Conservation (phyloP, 1,140 invertebrate genomes). For the Glomeris maerens region DNA sequence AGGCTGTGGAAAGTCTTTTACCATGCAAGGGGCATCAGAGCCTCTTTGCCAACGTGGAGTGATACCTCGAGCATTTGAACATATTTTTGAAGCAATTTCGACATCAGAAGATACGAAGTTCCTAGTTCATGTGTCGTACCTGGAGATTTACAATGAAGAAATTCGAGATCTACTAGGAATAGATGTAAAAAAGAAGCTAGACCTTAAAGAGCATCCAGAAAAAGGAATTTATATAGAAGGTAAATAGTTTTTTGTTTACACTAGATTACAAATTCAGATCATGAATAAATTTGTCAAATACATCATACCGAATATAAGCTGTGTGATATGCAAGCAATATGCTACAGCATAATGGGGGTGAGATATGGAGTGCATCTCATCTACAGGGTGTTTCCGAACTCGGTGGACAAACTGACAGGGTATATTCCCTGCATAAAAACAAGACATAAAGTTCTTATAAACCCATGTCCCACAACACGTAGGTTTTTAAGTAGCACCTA, state of each 20-base stretch:
- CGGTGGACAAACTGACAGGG: no score
- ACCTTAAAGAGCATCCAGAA: slow-evolving; percentile 63
- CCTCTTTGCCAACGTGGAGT: slow-evolving; percentile 48
- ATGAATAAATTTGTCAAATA: background rate
- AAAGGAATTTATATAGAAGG: slow-evolving; percentile 66
- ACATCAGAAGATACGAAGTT: slow-evolving; percentile 66
- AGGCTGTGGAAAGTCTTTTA: slow-evolving; percentile 58
- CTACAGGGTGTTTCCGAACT: no score
- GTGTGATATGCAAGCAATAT: no score
- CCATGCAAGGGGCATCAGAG: slow-evolving; percentile 56
- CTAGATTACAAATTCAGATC: slow-evolving; percentile 4
- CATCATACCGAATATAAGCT: background rate
- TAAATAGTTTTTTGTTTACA: slow-evolving; percentile 22
- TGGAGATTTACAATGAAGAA: slow-evolving; percentile 89
- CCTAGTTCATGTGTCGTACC: slow-evolving; percentile 74
- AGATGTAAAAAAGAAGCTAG: slow-evolving; percentile 48
- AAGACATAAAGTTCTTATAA: no score
- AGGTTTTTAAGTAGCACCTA: no score
- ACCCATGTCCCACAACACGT: no score
- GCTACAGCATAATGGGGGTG: no score
- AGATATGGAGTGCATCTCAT: no score
- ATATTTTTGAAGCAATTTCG: slow-evolving; percentile 81
- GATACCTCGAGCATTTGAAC: slow-evolving; percentile 75
- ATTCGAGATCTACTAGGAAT: slow-evolving; percentile 59
- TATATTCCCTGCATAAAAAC: no score